Evolutionary conservation across 2,797 vertebrate genomes (phyloP).

Genomic region (Poeciliopsis gracilis): DNA sequence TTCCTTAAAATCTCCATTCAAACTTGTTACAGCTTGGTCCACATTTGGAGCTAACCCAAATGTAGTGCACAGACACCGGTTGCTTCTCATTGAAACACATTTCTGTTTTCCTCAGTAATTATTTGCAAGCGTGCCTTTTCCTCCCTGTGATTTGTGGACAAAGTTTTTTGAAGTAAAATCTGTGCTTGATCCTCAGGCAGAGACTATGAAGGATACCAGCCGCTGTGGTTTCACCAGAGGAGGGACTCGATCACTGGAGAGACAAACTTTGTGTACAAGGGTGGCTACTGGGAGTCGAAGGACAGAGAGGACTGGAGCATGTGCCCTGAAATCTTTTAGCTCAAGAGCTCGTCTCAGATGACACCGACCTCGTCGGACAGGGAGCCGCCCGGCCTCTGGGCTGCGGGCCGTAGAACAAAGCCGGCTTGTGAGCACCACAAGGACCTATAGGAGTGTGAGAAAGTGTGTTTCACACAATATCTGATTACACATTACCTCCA

Average conservation of each 20-base stretch:
- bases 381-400: conserved; percentile 45
- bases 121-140: conserved; percentile 52
- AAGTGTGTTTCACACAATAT: conserved; percentile 46
- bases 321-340: conserved; percentile 96
- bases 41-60: conserved; percentile 48
- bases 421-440: conserved; percentile 50
- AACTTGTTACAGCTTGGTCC: conserved; percentile 20
- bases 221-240: conserved; percentile 94
- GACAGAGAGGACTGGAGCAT: conserved; percentile 90
- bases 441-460: conserved; percentile 60
- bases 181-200: conserved; percentile 78
- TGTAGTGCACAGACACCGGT: conserved; percentile 32
- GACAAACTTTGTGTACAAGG: conserved; percentile 91
- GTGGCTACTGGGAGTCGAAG: conserved; percentile 98
- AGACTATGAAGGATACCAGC: conserved; percentile 88
- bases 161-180: conserved; percentile 8
- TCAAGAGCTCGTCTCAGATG: conserved; percentile 32
- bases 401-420: conserved; percentile 33
- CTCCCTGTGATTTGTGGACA: not conserved
- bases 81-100: conserved; percentile 41
- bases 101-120: conserved; percentile 34
- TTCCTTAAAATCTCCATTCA: conserved; percentile 9
- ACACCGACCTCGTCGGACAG: conserved; percentile 53
- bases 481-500: conserved; percentile 70
- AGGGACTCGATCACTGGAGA: conserved; percentile 89